phyloP scores from a whole-genome alignment of 2,113 vertebrate genomes.

The Oxygymnocypris stewartii region DNA sequence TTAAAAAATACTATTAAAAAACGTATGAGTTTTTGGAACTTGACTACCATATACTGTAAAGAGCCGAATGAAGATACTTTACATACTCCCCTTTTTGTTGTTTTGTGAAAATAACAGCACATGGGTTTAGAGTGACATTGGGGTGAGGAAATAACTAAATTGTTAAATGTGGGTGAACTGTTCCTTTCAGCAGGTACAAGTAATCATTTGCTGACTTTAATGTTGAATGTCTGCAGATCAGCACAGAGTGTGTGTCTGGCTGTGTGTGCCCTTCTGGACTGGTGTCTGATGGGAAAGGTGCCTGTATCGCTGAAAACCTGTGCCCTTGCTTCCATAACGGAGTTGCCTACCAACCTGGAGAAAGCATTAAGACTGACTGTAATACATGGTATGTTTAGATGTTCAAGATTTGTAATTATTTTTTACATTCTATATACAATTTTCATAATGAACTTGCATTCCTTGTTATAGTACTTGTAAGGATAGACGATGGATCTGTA shows the following conservation, averaged over 20 bases:
- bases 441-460: neutral
- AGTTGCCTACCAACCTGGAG: conserved; percentile 76
- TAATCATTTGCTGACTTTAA: neutral
- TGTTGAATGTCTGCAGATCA: conserved; percentile 75
- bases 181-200: neutral
- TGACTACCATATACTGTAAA: neutral
- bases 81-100: neutral
- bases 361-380: conserved; percentile 83
- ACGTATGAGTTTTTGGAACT: neutral
- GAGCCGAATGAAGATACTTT: neutral
- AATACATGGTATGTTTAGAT: conserved; percentile 84
- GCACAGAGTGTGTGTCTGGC: conserved; percentile 81
- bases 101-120: neutral
- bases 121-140: neutral
- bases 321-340: conserved; percentile 92
- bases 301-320: conserved; percentile 75
- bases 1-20: neutral
- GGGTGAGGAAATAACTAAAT: neutral
- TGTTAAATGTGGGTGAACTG: neutral
- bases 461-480: conserved; percentile 77
- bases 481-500: conserved; percentile 83
- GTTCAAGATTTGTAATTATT: neutral
- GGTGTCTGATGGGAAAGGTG: conserved; percentile 78
- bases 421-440: neutral
- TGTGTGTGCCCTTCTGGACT: conserved; percentile 85